Percentiles rank a stretch among this genome's conserved stretches.
phyloP scores from a whole-genome alignment of 1,140 invertebrate genomes.

The Caenorhabditis elegans region WBcel235 BX284603.4:3383001-3383500 shows the following conservation, averaged over 20 bases:
- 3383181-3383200: neutral
- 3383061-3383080: neutral
- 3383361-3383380: neutral
- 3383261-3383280: too few species aligned
- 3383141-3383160: neutral
- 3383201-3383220: neutral
- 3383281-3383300: neutral
- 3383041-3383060: neutral
- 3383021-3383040: neutral
- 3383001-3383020: neutral
- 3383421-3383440: neutral
- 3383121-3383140: neutral
- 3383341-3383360: neutral
- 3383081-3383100: neutral
- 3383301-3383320: neutral
- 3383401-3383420: neutral
- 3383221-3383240: neutral
- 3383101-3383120: neutral
- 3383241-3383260: too few species aligned
- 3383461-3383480: constrained; percentile 4
- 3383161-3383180: neutral
- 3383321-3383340: neutral
- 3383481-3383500: constrained; percentile 1
- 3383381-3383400: constrained; percentile 12
- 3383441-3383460: neutral